phyloP scores from a whole-genome alignment of 2,888 invertebrate genomes.

The Octodonta nipae region DNA sequence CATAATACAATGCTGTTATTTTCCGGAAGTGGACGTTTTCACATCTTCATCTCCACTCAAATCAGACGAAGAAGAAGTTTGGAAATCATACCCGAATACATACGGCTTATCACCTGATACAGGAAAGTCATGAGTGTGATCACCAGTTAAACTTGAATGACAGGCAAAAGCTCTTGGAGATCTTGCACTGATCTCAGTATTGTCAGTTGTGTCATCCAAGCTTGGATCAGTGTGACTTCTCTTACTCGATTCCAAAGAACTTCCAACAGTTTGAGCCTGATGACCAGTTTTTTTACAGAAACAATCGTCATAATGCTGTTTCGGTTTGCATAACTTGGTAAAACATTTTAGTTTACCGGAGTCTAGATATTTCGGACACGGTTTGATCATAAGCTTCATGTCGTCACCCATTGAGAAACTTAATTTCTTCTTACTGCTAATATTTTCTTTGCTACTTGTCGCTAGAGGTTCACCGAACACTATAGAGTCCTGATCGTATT shows the following conservation, averaged over 20 bases:
- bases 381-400: constrained; percentile 4
- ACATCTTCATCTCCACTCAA: background rate
- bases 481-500: no score
- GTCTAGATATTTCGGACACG: no score
- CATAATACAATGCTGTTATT: no score
- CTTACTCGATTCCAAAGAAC: no score
- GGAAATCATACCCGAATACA: constrained; percentile 30
- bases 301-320: no score
- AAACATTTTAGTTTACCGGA: no score
- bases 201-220: constrained; percentile 7
- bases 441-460: constrained; percentile 12
- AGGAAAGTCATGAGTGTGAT: constrained; percentile 17
- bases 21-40: background rate
- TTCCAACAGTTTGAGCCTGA: no score
- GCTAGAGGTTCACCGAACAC: constrained; percentile 8
- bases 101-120: constrained; percentile 16
- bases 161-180: constrained; percentile 20
- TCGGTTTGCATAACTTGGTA: no score
- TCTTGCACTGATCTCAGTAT: constrained; percentile 4
- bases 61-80: constrained; percentile 18
- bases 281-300: no score
- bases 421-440: constrained; percentile 2
- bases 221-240: no score
- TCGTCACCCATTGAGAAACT: constrained; percentile 3
- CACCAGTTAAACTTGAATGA: constrained; percentile 26